A percentile compares a stretch with the other conserved stretches of the same genome.
These are phyloP conservation scores for Pygoscelis adeliae DNA, from an alignment of 2,113 vertebrate genomes.

Conservation along the genomic window DNA sequence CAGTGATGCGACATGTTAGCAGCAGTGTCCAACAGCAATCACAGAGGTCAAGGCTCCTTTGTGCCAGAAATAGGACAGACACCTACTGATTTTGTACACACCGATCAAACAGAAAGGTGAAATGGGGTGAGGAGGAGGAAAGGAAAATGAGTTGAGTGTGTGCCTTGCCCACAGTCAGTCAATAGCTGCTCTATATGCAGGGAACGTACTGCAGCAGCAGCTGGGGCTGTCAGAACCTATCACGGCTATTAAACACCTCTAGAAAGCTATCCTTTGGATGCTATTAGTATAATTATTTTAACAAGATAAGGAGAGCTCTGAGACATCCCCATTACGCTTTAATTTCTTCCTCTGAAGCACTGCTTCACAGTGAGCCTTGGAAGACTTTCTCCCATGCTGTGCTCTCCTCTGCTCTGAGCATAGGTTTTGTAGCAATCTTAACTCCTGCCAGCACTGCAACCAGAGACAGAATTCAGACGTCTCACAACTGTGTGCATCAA, in stretches of 20 bases:
- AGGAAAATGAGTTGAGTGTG: neutral
- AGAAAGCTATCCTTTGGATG: neutral
- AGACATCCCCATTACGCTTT: neutral
- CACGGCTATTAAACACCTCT: neutral
- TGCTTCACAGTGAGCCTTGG: neutral
- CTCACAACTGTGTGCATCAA: constrained; percentile 24
- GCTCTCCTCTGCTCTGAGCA: neutral
- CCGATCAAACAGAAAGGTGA: neutral
- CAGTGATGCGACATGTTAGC: neutral
- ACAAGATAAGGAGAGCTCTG: neutral
- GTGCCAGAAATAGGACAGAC: neutral
- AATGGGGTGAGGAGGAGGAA: neutral
- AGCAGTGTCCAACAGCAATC: neutral
- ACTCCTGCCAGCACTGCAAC: neutral
- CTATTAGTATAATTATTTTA: neutral
- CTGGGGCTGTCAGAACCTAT: neutral
- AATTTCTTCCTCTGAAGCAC: neutral
- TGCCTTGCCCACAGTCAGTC: neutral
- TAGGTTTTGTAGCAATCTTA: neutral
- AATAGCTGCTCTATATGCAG: neutral
- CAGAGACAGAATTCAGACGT: neutral
- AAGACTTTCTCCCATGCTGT: neutral
- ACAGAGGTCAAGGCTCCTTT: neutral
- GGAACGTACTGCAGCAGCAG: neutral
- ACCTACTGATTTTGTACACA: neutral